phyloP scores from a whole-genome alignment of 2,797 vertebrate species.

The Cirrhinus mrigala region DNA sequence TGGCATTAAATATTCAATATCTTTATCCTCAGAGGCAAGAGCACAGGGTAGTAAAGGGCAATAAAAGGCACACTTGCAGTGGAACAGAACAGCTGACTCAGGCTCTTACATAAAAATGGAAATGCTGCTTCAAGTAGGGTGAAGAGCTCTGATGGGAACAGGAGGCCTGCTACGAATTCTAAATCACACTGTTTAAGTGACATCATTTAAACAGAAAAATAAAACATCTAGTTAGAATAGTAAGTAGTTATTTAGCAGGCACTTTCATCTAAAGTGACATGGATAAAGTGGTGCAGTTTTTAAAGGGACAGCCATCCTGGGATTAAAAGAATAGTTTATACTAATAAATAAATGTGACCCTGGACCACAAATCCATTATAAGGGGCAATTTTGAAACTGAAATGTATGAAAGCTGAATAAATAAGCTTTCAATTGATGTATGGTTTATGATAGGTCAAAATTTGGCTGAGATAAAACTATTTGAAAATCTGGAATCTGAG shows the following conservation, averaged over 20 bases:
- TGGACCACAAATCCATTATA: too few species aligned
- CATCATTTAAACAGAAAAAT: conserved; percentile 24
- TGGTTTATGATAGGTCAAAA: too few species aligned
- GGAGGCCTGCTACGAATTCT: conserved; percentile 15
- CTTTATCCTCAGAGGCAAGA: conserved; percentile 34
- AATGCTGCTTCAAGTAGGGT: conserved; percentile 41
- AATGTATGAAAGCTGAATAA: too few species aligned
- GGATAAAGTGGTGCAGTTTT: neutral
- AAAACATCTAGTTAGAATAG: neutral
- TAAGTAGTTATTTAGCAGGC: neutral
- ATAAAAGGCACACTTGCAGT: conserved; percentile 50
- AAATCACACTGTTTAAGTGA: conserved; percentile 13
- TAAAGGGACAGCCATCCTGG: neutral
- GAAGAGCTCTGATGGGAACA: conserved; percentile 32
- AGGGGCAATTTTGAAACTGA: too few species aligned
- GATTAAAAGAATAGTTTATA: neutral
- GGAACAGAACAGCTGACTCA: conserved; percentile 58
- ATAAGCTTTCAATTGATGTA: too few species aligned
- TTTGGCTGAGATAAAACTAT: too few species aligned
- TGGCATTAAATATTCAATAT: conserved; percentile 58
- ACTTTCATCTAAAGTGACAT: neutral
- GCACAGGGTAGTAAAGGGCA: conserved; percentile 22
- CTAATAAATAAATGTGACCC: neutral
- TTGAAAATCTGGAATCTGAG: too few species aligned
- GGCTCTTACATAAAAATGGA: conserved; percentile 54